A percentile compares a stretch with the other conserved stretches of the same genome.
Evolutionary conservation across 1,140 invertebrate species (phyloP).

Genomic region (Drosophila pseudoananassae): DNA sequence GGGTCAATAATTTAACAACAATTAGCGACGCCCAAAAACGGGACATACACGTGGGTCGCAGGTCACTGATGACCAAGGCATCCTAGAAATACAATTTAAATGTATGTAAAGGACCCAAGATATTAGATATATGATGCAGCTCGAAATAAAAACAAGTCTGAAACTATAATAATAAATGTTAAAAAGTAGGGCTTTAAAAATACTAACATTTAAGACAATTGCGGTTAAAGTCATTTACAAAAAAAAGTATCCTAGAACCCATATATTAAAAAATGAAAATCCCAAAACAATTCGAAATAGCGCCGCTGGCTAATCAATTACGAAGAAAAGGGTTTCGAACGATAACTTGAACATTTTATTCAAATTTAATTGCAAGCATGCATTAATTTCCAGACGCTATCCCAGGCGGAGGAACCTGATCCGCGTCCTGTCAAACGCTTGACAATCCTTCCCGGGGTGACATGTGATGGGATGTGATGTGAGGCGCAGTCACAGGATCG

Average conservation of each 20-base stretch:
- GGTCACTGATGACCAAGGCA: slow-evolving; percentile 4
- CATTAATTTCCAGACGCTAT: slow-evolving; percentile 46
- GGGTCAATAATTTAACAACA: slow-evolving; percentile 7
- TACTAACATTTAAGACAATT: too few relatives aligned
- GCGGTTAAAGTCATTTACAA: too few relatives aligned
- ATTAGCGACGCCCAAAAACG: slow-evolving; percentile 7
- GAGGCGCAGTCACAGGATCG: not conserved
- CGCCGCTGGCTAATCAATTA: slow-evolving; percentile 67
- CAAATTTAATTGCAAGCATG: slow-evolving; percentile 73
- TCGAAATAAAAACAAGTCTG: too few relatives aligned
- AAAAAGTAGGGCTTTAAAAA: too few relatives aligned
- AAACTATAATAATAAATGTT: too few relatives aligned
- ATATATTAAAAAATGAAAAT: slow-evolving; percentile 9
- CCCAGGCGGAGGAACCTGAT: slow-evolving; percentile 46
- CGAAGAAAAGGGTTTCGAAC: slow-evolving; percentile 26
- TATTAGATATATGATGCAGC: too few relatives aligned
- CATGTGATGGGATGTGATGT: slow-evolving; percentile 18
- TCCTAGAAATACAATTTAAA: slow-evolving; percentile 3
- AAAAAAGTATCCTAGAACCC: too few relatives aligned
- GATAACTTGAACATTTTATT: slow-evolving; percentile 72
- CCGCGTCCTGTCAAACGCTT: slow-evolving; percentile 60
- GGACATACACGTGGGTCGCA: slow-evolving; percentile 9
- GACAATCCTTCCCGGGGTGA: slow-evolving; percentile 51
- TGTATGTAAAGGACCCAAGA: not conserved
- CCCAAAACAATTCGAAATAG: slow-evolving; percentile 7